These are phyloP conservation scores for Junco hyemalis DNA, from an alignment of 2,113 vertebrate species.

Conservation along the genomic window DNA sequence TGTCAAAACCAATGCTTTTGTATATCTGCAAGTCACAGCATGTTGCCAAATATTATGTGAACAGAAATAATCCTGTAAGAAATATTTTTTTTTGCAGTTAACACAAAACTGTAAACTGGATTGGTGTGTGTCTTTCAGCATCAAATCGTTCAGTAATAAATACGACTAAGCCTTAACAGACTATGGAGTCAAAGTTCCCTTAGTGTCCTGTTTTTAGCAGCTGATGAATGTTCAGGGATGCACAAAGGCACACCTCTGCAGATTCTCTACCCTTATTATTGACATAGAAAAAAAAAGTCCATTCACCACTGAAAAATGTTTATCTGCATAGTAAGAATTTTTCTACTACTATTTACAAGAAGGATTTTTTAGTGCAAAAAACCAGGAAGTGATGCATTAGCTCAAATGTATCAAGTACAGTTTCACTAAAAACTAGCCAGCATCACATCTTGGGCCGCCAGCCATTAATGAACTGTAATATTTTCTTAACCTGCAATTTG, in stretches of 20 bases:
- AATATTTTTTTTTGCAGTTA: conserved; percentile 52
- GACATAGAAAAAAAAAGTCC: conserved; percentile 74
- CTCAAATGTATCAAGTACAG: conserved; percentile 26
- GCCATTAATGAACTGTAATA: conserved; percentile 95
- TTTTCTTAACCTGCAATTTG: conserved; percentile 98
- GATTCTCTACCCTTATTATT: conserved; percentile 75
- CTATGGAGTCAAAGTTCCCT: conserved; percentile 66
- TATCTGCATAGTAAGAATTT: conserved; percentile 84
- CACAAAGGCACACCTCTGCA: conserved; percentile 81
- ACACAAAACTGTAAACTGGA: conserved; percentile 62
- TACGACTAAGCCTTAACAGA: conserved; percentile 66
- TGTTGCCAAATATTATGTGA: conserved; percentile 35
- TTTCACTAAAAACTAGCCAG: conserved; percentile 19
- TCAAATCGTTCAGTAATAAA: conserved; percentile 79
- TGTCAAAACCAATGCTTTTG: conserved; percentile 27
- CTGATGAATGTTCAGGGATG: conserved; percentile 76
- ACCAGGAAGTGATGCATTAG: conserved; percentile 69
- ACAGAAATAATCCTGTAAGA: conserved; percentile 27
- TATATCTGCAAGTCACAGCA: conserved; percentile 45
- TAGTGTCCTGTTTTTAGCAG: conserved; percentile 76
- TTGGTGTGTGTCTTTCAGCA: conserved; percentile 68
- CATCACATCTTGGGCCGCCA: conserved; percentile 93
- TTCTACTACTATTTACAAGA: conserved; percentile 79
- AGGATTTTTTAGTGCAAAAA: conserved; percentile 83
- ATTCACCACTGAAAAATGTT: conserved; percentile 73